Conservation (phyloP, 2,113 vertebrate species). For the Chloropsis hardwickii region DNA sequence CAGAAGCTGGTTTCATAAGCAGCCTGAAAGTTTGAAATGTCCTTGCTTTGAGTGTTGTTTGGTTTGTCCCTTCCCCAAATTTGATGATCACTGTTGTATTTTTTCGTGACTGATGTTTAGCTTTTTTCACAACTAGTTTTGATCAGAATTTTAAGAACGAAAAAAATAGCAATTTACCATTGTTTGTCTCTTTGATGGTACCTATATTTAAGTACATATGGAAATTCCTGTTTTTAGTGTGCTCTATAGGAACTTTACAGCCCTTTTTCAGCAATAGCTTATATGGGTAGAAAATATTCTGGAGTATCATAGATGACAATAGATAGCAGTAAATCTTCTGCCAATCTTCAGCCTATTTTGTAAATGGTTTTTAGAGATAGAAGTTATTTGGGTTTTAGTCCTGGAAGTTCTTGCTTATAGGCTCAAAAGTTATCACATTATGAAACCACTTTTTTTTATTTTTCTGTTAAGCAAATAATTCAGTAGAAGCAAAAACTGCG, state of each 20-base stretch:
- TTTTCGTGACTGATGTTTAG: not conserved
- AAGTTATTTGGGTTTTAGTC: not conserved
- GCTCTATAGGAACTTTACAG: not conserved
- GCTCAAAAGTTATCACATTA: not conserved
- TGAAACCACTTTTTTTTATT: not conserved
- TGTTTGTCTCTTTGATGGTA: not conserved
- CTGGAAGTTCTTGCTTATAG: not conserved
- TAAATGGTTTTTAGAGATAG: not conserved
- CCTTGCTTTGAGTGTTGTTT: not conserved
- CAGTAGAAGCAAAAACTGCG: not conserved
- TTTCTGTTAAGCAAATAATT: not conserved
- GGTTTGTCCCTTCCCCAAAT: not conserved
- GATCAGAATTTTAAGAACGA: not conserved
- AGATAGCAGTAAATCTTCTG: not conserved
- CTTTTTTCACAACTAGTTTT: not conserved
- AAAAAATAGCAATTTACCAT: not conserved
- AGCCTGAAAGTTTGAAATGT: not conserved
- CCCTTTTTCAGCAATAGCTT: not conserved
- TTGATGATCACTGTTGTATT: not conserved
- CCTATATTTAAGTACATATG: not conserved
- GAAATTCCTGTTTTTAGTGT: not conserved
- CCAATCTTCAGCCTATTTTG: not conserved
- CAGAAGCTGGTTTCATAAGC: not conserved
- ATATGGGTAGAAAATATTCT: not conserved
- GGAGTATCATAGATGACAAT: not conserved